Evolutionary conservation across 2,888 invertebrate genomes (phyloP).

Genomic region (Axea sp.): DNA sequence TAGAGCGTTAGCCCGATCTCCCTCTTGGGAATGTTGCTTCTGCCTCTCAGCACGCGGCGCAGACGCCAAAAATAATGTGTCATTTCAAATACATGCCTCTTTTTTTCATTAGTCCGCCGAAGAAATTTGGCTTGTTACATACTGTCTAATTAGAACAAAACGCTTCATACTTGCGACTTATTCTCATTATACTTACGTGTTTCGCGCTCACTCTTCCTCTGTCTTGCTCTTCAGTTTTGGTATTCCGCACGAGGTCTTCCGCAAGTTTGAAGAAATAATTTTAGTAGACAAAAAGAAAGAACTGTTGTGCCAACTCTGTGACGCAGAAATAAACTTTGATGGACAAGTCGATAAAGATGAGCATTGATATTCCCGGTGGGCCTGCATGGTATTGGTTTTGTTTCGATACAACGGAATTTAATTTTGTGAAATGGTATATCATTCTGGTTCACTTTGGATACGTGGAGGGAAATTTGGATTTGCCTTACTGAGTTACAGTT

Average conservation of each 20-base stretch:
- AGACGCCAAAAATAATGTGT: slow-evolving; percentile 63
- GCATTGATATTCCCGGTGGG: slow-evolving; percentile 3
- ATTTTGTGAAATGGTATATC: slow-evolving; percentile 7
- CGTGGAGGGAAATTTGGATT: slow-evolving; percentile 5
- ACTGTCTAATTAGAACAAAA: slow-evolving; percentile 26
- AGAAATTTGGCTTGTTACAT: slow-evolving; percentile 39
- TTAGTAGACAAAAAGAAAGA: slow-evolving; percentile 1
- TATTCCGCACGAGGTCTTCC: slow-evolving; percentile 10
- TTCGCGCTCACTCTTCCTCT: slow-evolving; percentile 1
- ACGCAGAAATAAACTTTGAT: slow-evolving; percentile 19
- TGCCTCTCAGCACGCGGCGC: slow-evolving; percentile 56
- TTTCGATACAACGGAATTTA: slow-evolving; percentile 4
- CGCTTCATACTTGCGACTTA: not conserved
- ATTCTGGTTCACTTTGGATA: not conserved
- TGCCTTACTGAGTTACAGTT: not conserved
- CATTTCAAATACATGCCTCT: slow-evolving; percentile 43
- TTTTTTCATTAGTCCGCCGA: slow-evolving; percentile 18
- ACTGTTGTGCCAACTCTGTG: slow-evolving; percentile 1
- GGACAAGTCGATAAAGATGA: slow-evolving; percentile 31
- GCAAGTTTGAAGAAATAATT: slow-evolving; percentile 42
- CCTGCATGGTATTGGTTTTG: slow-evolving; percentile 8
- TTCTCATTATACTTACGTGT: not conserved
- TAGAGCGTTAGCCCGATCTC: slow-evolving; percentile 54
- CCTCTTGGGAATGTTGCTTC: slow-evolving; percentile 59
- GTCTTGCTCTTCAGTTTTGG: slow-evolving; percentile 3